phyloP scores from a whole-genome alignment of 35 echinoderm and acorn worm genomes.

The Strongylocentrotus purpuratus region DNA sequence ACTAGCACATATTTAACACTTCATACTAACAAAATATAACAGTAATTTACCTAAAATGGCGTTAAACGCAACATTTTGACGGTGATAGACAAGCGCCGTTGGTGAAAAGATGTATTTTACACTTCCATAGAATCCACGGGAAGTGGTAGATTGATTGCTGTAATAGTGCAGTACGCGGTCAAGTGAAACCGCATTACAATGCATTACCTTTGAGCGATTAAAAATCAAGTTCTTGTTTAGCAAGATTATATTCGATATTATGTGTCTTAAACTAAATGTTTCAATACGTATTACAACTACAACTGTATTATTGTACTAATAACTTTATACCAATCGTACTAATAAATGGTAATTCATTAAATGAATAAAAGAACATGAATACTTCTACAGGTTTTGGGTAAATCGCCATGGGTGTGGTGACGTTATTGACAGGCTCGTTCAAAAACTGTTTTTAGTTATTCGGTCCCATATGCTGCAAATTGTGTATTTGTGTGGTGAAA shows the following conservation, averaged over 20 bases:
- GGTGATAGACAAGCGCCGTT: slow-evolving; percentile 13
- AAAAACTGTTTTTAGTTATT: not conserved
- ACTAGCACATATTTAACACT: not conserved
- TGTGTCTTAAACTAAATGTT: too few relatives aligned
- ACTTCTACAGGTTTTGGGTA: slow-evolving; percentile 30
- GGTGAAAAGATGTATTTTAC: not conserved
- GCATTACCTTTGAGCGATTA: not conserved
- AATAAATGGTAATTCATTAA: not conserved
- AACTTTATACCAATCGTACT: not conserved
- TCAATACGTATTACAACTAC: not conserved
- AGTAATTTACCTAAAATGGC: slow-evolving; percentile 23
- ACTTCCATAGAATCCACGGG: not conserved
- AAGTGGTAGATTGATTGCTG: not conserved
- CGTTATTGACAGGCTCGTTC: slow-evolving; percentile 55
- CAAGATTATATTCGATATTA: not conserved
- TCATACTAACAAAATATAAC: not conserved
- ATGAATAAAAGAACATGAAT: not conserved
- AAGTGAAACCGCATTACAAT: not conserved
- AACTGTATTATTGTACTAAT: not conserved
- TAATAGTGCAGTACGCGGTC: not conserved
- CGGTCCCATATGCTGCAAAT: not conserved
- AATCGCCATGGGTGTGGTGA: slow-evolving; percentile 60
- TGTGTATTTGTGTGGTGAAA: not conserved
- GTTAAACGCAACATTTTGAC: slow-evolving; percentile 45
- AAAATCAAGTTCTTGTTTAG: not conserved